phyloP scores from a whole-genome alignment of 2,888 invertebrate genomes.

The Macropis europaea region DNA sequence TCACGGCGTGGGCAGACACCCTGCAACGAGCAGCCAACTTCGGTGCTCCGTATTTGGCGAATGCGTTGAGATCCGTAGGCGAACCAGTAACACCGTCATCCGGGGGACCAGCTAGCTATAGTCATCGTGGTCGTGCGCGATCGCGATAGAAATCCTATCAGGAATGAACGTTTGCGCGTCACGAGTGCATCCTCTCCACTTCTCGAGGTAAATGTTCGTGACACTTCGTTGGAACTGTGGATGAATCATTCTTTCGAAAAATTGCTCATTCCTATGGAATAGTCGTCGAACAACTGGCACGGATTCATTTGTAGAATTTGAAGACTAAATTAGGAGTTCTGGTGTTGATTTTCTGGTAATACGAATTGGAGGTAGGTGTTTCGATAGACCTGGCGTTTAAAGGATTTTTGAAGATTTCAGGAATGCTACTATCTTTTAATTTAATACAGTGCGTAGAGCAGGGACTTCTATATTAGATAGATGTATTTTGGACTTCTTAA shows the following conservation, averaged over 20 bases:
- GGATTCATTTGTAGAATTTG: too few relatives aligned
- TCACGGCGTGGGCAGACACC: constrained; percentile 68
- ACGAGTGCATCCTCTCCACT: background rate
- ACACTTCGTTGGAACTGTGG: background rate
- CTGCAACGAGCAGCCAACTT: constrained; percentile 43
- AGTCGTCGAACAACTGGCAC: too few relatives aligned
- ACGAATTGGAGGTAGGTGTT: too few relatives aligned
- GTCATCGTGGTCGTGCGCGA: background rate
- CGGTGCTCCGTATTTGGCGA: constrained; percentile 75
- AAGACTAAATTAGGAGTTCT: too few relatives aligned
- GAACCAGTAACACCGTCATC: constrained; percentile 70
- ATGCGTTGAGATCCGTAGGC: constrained; percentile 73
- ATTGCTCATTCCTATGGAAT: background rate
- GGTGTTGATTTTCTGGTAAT: too few relatives aligned
- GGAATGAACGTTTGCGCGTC: background rate
- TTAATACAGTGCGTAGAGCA: too few relatives aligned
- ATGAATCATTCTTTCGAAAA: constrained; percentile 14
- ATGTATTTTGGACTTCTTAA: too few relatives aligned
- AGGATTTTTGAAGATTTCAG: too few relatives aligned
- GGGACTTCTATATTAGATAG: too few relatives aligned
- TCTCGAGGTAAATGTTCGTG: constrained; percentile 7
- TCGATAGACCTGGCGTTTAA: too few relatives aligned
- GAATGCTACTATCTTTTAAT: too few relatives aligned
- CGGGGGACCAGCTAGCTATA: constrained; percentile 39
- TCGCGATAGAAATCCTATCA: background rate